Evolutionary conservation across 37 sponge, comb jelly and placozoan genomes (phyloP).

Genomic region (Ianthella basta): DNA sequence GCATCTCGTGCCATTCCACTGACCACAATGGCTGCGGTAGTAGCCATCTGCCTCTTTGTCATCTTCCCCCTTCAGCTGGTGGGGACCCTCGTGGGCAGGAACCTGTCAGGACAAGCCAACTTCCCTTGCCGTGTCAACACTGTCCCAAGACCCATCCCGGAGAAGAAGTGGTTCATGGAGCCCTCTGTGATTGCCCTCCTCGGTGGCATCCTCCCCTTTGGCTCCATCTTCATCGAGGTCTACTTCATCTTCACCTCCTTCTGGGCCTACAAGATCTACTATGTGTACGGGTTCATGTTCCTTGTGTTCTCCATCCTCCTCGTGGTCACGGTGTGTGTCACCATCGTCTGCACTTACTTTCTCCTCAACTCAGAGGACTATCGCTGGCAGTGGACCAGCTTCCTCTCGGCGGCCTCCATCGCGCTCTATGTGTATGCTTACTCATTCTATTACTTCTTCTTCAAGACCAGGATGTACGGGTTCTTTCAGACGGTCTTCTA

Average conservation of each 20-base stretch:
- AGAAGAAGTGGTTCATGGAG: conserved; percentile 99
- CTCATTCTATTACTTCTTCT: conserved; percentile 94
- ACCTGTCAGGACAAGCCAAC: conserved; percentile 71
- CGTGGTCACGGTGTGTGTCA: conserved; percentile 90
- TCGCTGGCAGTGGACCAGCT: conserved; percentile 98
- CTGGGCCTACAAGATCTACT: conserved; percentile 99
- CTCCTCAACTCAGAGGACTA: conserved; percentile 93
- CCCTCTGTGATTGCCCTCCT: conserved; percentile 76
- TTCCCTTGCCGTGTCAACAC: conserved; percentile 89
- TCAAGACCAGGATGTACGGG: conserved; percentile 97
- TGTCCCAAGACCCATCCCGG: conserved; percentile 94
- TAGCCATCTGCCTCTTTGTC: conserved; percentile 84
- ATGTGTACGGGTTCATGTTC: conserved; percentile 97
- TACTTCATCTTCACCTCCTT: conserved; percentile 98
- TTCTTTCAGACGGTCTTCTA: conserved; percentile 95
- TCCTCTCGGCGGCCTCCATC: conserved; percentile 88
- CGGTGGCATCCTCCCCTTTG: conserved; percentile 94
- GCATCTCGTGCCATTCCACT: conserved; percentile 91
- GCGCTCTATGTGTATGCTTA: conserved; percentile 90
- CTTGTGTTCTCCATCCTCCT: conserved; percentile 88
- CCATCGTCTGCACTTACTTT: conserved; percentile 94
- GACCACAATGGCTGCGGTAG: conserved; percentile 76
- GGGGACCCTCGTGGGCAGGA: conserved; percentile 82
- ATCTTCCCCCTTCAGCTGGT: conserved; percentile 84
- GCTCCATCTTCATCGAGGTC: conserved; percentile 97